Conservation (phyloP, 1,140 invertebrate species). For the Agrypnia vestita region DNA sequence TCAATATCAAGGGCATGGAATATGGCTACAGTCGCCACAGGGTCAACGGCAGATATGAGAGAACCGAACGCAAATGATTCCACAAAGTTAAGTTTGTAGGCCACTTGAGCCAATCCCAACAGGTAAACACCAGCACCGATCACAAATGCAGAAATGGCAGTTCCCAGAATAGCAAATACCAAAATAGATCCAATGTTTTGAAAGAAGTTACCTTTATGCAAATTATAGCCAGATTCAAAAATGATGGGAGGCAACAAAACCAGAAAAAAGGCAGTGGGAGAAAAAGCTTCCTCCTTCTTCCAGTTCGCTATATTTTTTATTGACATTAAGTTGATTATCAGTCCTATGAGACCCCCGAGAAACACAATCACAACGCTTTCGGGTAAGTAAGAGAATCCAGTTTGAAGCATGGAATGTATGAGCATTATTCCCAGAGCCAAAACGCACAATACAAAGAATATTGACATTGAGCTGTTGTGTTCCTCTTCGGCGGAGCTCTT, state of each 20-base stretch:
- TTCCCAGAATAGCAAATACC: constrained; percentile 97
- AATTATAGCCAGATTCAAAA: constrained; percentile 98
- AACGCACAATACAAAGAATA: constrained; percentile 96
- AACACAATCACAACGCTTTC: constrained; percentile 98
- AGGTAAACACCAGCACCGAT: constrained; percentile 97
- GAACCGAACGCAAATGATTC: constrained; percentile 99
- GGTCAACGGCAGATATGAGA: constrained; percentile 98
- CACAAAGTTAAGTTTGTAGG: constrained; percentile 93
- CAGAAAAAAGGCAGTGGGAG: constrained; percentile 97
- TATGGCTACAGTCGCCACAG: constrained; percentile 98
- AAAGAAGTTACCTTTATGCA: constrained; percentile 99
- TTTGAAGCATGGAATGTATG: constrained; percentile 95
- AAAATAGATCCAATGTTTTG: constrained; percentile 97
- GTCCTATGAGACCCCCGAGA: constrained; percentile 92
- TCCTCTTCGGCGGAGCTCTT: constrained; percentile 95
- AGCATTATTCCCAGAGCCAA: constrained; percentile 93
- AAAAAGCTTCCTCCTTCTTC: constrained; percentile 97
- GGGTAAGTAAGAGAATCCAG: constrained; percentile 96
- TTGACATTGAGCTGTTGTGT: constrained; percentile 95
- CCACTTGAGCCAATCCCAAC: constrained; percentile 89
- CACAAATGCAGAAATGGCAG: constrained; percentile 94
- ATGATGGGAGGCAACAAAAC: constrained; percentile 98
- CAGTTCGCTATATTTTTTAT: constrained; percentile 93
- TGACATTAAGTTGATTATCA: constrained; percentile 92
- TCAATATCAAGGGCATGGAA: constrained; percentile 97